phyloP scores from a whole-genome alignment of 2,888 invertebrate genomes.

The Cheilosia soror region DNA sequence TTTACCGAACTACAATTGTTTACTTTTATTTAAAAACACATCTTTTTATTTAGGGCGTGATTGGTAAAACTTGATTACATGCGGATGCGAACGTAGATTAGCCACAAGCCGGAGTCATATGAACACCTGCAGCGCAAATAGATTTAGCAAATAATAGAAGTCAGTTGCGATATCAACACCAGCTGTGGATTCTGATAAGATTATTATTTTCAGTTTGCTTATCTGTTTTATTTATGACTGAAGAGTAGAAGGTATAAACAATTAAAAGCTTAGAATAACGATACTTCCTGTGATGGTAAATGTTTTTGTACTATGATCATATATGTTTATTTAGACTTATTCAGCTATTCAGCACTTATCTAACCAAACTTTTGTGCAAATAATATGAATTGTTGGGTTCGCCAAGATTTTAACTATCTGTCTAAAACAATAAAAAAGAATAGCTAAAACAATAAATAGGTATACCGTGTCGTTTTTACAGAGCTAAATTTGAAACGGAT shows the following conservation, averaged over 20 bases:
- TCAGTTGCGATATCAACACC: constrained; percentile 38
- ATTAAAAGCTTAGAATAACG: not conserved
- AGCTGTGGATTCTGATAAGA: constrained; percentile 48
- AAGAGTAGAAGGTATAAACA: not conserved
- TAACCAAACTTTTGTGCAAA: no score
- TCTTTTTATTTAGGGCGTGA: not conserved
- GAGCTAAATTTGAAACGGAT: no score
- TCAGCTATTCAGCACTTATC: no score
- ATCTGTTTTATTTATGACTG: constrained; percentile 5
- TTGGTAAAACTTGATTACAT: not conserved
- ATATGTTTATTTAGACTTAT: no score
- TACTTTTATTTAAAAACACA: no score
- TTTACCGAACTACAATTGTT: not conserved
- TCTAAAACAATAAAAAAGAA: no score
- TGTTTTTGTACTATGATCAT: no score
- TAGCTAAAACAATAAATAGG: no score
- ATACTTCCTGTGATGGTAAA: no score
- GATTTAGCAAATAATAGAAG: constrained; percentile 24
- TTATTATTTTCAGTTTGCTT: constrained; percentile 18
- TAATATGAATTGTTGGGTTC: no score
- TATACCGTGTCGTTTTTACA: no score
- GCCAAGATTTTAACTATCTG: no score
- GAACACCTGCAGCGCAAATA: constrained; percentile 36
- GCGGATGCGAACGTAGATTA: not conserved
- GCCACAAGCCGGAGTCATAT: not conserved